Base-by-base conservation (phyloP, 2,113 vertebrate genomes). In the Ptychochromis oligacanthus region DNA sequence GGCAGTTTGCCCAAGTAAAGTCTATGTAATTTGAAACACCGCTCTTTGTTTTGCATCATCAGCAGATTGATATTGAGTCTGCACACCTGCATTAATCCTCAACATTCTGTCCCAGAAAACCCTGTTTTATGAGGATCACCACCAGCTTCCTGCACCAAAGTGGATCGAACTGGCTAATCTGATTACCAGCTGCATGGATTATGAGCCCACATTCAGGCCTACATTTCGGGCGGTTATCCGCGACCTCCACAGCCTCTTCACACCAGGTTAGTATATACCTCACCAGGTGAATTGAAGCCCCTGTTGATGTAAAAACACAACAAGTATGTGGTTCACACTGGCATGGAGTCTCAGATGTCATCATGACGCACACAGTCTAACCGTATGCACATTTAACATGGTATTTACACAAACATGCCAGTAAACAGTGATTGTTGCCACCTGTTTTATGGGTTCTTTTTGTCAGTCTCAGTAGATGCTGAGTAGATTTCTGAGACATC, bases 171-270 rank as follows among this genome's bases (percentile, higher is more conserved):
- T 99, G 74, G 98, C 98, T 54, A 97, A 97, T 78, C 95, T 99
- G 79, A 99, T 99, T 79, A 97, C 96, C 91, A 96, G 93, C 94
- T 99, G 98, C 88, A 99, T 99, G 97, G 97, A 99, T 94, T 99
- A 99, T 31, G 98, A 99, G 89, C 96, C 98, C 49, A 94, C 96
- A 14, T 98, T 97, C 93, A 95, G 98, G 59, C 98, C 97, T 57
- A 97, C 98, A 6, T 99, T 99, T 93, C 97, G 98, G 81, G 97
- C 97, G 5, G 81, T 99, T 80, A 98, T 99, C 93, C 95, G 98
- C 76, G 98, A 99, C 91, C 97, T 99, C 83, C 99, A 99, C 94
- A 97, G 97, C 89, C 96, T 99, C 80, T 98, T 98, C 91, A 98
- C 98, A 72, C 98, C 98, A 89, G 98, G 98, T 99, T 78, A 67